Conservation (phyloP, 2,888 invertebrate species). For the Dasysyrphus albostriatus region DNA sequence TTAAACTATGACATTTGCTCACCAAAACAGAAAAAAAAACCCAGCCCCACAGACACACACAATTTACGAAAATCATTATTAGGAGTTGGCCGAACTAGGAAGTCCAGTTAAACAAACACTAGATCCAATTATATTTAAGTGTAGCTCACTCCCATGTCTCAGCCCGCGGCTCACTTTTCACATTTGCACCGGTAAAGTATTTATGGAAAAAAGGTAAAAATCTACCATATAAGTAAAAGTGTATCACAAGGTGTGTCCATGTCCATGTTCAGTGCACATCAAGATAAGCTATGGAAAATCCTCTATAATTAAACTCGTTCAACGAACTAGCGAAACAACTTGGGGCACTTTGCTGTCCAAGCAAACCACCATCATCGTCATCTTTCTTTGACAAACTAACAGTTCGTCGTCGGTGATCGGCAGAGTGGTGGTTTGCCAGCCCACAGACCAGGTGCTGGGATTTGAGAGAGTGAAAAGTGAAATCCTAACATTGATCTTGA, state of each 20-base stretch:
- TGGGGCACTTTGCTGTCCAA: slow-evolving; percentile 19
- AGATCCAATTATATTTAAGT: slow-evolving; percentile 55
- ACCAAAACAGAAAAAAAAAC: neutral
- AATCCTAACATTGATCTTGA: slow-evolving; percentile 74
- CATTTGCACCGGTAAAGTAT: slow-evolving; percentile 12
- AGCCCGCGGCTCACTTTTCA: slow-evolving; percentile 48
- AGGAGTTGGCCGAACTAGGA: slow-evolving; percentile 50
- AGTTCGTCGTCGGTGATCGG: neutral
- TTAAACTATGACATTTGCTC: slow-evolving; percentile 30
- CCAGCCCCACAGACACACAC: slow-evolving; percentile 7
- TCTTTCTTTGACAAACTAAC: slow-evolving; percentile 36
- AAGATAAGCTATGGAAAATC: slow-evolving; percentile 54
- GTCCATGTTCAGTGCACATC: slow-evolving; percentile 25
- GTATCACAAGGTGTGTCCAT: slow-evolving; percentile 62
- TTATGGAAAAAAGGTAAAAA: neutral
- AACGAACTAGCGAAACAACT: slow-evolving; percentile 38
- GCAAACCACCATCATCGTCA: slow-evolving; percentile 7
- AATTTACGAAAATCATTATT: slow-evolving; percentile 16
- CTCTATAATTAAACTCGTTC: slow-evolving; percentile 58
- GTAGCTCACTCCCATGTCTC: slow-evolving; percentile 16
- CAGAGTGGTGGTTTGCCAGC: neutral
- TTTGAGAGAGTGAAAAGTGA: slow-evolving; percentile 54
- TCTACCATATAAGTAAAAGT: slow-evolving; percentile 59
- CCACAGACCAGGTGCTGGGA: slow-evolving; percentile 17
- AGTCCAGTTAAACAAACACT: slow-evolving; percentile 47